Conservation (phyloP, 1,140 invertebrate genomes). For the Acromyrmex heyeri region DNA sequence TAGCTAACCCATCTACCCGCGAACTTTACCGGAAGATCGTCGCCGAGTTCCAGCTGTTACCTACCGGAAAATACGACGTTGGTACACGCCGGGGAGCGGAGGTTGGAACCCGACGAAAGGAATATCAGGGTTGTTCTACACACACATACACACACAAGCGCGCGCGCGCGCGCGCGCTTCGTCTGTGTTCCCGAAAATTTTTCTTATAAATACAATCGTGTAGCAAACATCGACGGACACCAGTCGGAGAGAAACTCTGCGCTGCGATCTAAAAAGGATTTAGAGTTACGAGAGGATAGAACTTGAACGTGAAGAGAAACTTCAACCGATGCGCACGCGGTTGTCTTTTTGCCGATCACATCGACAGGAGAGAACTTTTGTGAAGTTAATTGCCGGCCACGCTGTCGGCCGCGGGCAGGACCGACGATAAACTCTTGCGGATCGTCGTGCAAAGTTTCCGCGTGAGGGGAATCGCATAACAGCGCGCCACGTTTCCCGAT, state of each 20-base stretch:
- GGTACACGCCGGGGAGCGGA: not conserved
- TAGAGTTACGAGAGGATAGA: not conserved
- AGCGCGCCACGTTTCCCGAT: conserved; percentile 39
- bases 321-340: not conserved
- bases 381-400: conserved; percentile 33
- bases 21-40: conserved; percentile 54
- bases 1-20: conserved; percentile 42
- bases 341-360: conserved; percentile 8
- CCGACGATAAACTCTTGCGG: conserved; percentile 39
- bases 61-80: conserved; percentile 43
- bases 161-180: not conserved
- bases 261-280: conserved; percentile 10
- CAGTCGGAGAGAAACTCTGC: not conserved
- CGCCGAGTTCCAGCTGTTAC: conserved; percentile 57
- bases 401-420: not conserved
- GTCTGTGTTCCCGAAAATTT: not conserved
- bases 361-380: conserved; percentile 16
- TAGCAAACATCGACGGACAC: not conserved
- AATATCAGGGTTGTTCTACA: not conserved
- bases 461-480: conserved; percentile 41
- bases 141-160: too few relatives aligned
- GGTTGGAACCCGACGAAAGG: conserved; percentile 9
- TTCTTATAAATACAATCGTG: conserved; percentile 36
- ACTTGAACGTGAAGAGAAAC: not conserved
- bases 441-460: conserved; percentile 41